A percentile compares a stretch with the other conserved stretches of the same genome.
phyloP scores from a whole-genome alignment of 30 jellyfish, hydroid and myxozoan species.

The Mastigias papua region DNA sequence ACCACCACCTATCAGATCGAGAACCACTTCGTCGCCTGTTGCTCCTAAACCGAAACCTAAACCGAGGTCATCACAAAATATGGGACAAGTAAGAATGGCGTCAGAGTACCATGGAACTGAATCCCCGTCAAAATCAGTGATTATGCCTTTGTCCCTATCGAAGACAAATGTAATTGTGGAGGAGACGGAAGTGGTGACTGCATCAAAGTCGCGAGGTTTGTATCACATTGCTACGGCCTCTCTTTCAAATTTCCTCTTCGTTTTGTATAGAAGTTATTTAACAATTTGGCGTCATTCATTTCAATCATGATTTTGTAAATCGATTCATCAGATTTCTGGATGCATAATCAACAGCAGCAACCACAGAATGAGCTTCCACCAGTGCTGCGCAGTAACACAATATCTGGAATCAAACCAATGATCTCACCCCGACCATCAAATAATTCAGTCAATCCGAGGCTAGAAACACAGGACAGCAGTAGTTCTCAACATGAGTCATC shows the following conservation, averaged over 20 bases:
- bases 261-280: not conserved
- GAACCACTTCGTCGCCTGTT: conserved; percentile 62
- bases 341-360: conserved; percentile 55
- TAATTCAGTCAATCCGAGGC: conserved; percentile 23
- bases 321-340: conserved; percentile 83
- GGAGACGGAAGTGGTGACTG: conserved; percentile 68
- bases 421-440: conserved; percentile 73
- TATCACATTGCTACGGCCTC: not conserved
- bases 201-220: conserved; percentile 84
- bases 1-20: conserved; percentile 50
- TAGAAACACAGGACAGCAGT: not conserved
- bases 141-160: conserved; percentile 35
- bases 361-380: conserved; percentile 40
- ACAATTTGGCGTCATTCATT: not conserved
- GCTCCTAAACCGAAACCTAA: conserved; percentile 86
- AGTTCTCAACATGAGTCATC: conserved; percentile 1
- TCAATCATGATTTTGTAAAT: too few species aligned
- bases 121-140: conserved; percentile 58
- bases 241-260: not conserved
- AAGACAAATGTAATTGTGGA: conserved; percentile 20
- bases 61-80: conserved; percentile 71
- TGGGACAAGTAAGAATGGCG: conserved; percentile 86
- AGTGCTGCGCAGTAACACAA: conserved; percentile 38
- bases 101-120: conserved; percentile 77
- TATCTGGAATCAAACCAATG: conserved; percentile 66